Evolutionary conservation across 2,888 invertebrate genomes (phyloP).

Genomic region (Eupsilia transversa): DNA sequence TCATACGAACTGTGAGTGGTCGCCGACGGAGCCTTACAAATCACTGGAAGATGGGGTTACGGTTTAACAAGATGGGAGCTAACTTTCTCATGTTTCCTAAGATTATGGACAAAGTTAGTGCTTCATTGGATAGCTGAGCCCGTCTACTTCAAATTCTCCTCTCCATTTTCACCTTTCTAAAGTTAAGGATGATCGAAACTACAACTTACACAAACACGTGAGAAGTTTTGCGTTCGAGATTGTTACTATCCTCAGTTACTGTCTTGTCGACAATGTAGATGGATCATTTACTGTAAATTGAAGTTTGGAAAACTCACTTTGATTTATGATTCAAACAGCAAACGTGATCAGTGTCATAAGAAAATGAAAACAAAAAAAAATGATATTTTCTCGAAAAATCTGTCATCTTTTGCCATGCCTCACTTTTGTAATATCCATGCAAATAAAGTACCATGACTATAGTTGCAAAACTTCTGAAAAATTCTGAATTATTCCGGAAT

Average conservation of each 20-base stretch:
- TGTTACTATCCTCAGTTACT: constrained; percentile 23
- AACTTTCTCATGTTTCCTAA: constrained; percentile 15
- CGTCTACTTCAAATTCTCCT: constrained; percentile 25
- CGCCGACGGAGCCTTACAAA: constrained; percentile 62
- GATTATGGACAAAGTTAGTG: constrained; percentile 9
- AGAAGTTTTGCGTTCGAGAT: constrained; percentile 16
- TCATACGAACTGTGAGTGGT: constrained; percentile 68
- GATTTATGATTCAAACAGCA: constrained; percentile 24
- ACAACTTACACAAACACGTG: constrained; percentile 33
- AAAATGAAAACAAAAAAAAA: not conserved
- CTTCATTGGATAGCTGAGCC: not conserved
- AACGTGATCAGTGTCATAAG: not conserved
- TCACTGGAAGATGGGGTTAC: constrained; percentile 57
- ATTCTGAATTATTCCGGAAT: no score
- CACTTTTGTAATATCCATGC: constrained; percentile 45
- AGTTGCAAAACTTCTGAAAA: no score
- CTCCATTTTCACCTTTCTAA: constrained; percentile 12
- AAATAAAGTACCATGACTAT: constrained; percentile 43
- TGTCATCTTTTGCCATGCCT: not conserved
- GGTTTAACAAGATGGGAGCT: constrained; percentile 44
- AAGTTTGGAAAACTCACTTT: constrained; percentile 10
- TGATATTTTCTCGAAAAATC: not conserved
- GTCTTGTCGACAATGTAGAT: constrained; percentile 23
- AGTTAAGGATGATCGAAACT: constrained; percentile 19
- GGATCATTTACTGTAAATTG: constrained; percentile 16